Evolutionary conservation across 2,113 vertebrate species (phyloP), one percentile per base, ranked within the genome.

Genomic region (Erinaceus europaeus): DNA sequence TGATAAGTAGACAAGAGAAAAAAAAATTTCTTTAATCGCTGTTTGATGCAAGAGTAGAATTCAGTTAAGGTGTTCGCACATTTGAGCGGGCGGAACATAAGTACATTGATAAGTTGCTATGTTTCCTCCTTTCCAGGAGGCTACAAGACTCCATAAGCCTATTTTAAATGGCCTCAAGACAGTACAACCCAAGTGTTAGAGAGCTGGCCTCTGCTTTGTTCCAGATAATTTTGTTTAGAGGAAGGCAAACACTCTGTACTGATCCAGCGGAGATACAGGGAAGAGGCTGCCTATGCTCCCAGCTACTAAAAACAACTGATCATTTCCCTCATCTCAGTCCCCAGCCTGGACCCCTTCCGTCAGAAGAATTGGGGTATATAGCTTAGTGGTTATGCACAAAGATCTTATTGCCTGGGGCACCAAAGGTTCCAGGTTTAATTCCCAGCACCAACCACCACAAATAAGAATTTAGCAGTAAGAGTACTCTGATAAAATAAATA

Each of bases 81-180:
- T 46, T 36, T 46, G 65, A 32, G 18, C 17, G 69, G 46, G 73
- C n/a, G n/a, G 55, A 4, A 12, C 69, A 40, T 52, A 17, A 48
- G 20, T 3, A 25, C 34, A 46, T 15, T 64, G 71, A 61, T n/a
- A 82, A 91, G 69, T 17, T 38, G 1, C 13, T 20, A 42, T 11
- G 25, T 42, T 79, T 76, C 65, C 25, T 68, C 20, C 61, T 29
- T 84, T 74, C 62, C 27, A 72, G 65, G 4, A 86, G 44, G 29
- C 64, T 48, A 29, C 81, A 89, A 4, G 64, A 34, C 71, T 82
- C 25, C 72, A 25, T 40, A 75, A 93, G 74, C 38, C 84, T 61
- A 86, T 77, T 80, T 69, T 81, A 91, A 91, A 80, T 50, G 64
- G 65, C 29, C 84, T 92, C 48, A 42, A 91, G 84, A 93, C 69